Evolutionary conservation across 53 echinoderm and acorn worm species (phyloP), one percentile per base, ranked within the genome.

Genomic region (Stichopus horrens): DNA sequence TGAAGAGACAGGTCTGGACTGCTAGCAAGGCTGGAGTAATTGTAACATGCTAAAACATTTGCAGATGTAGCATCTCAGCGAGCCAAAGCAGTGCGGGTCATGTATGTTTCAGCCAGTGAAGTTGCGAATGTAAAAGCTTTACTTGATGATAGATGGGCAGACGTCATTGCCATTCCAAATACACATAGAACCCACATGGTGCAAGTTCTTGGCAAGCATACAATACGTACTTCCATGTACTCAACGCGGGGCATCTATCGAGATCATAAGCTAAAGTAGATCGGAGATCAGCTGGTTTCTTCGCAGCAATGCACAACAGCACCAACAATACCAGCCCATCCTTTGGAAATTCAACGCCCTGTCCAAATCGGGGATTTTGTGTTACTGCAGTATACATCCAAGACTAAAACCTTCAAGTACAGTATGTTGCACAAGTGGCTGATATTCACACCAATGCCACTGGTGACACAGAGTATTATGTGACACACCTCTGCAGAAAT

Each of bases 131-230:
- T 4, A 23, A 76, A 76, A 37, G 76, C 20, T 73, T 6, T 57
- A 55, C 58, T 88, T 4, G 88, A 88, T 57, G 88, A 0, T 3
- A 37, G 77, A 53, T 88, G 76, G 88, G 5, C 0, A 88, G 76
- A 78, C 51, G 76, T 78, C 0, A 76, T 5, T 22, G 6, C 77
- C 5, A 4, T 88, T 19, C 76, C 88, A 20, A 76, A 76, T 53
- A 88, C 88, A 5, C 88, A 88, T 8, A 53, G 75, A 52, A 88
- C 88, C 10, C 88, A 77, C 77, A 76, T 77, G 55, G 57, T 88
- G 4, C 20, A 88, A 77, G 88, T 55, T 53, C 6, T 76, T 4
- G 57, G 21, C 58, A 88, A 88, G 58, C 88, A 88, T 77, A 19
- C 76, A 1, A 21, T 88, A 56, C 9, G 80, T n/a, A 79, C 80